Evolutionary conservation across 2,888 invertebrate species (phyloP), one percentile per base, ranked within the genome.

Genomic region (Arge pagana): DNA sequence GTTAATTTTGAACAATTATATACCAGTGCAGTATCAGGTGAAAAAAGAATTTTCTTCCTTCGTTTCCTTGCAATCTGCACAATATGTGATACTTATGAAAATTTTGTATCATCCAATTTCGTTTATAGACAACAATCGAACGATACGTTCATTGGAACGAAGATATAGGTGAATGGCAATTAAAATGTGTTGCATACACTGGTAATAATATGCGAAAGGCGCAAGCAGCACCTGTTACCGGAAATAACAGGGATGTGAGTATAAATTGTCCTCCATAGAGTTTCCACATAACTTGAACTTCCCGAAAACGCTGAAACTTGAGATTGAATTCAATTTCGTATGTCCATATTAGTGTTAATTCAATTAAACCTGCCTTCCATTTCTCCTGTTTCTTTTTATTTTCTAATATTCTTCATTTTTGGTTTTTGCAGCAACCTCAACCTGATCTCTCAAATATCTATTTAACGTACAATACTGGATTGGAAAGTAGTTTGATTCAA

Each of bases 91-190:
- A 39, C 15, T 2, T 10, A 10, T 11, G 0, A 8, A 18, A 4
- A 26, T 3, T 39, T 45, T 45, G 8, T 2, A 3, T 1, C 18
- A n/a, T 37, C 30, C 21, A 52, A 18, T 11, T 56, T 58, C 58
- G 57, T 68, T 68, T 15, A 1, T 72, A 92, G 89, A 88, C 88
- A 41, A 83, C 93, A 78, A 91, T 97, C 57, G 93, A 95, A 68
- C 84, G 89, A 66, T 92, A 96, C 71, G 90, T 96, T 35, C 89
- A 92, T 69, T 99, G 97, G 96, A 98, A 96, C 79, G 96, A 96
- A 77, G 97, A 98, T 70, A 92, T 96, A 24, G 97, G 97, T 24
- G 98, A 99, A 77, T 99, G 97, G 93, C 96, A 98, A 75, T 83
- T 99, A 37, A 90, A 90, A 74, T 97, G 97, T 76, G 96, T 99